phyloP scores from a whole-genome alignment of 2,113 vertebrate species.

The Orcinus orca region DNA sequence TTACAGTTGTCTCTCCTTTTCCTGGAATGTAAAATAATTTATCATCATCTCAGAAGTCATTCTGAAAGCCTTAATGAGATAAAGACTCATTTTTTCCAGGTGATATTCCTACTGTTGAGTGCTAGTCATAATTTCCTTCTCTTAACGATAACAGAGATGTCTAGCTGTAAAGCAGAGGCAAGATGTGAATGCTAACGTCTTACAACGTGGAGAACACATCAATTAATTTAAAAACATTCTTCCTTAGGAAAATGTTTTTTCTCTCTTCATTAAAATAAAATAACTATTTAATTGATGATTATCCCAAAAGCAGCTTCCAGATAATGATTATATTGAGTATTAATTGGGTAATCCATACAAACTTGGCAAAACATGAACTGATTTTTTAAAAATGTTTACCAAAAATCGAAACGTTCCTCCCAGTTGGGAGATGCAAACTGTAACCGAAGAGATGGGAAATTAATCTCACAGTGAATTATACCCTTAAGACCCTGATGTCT shows the following conservation, averaged over 20 bases:
- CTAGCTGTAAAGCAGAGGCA: not conserved
- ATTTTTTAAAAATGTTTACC: not conserved
- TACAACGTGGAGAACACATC: not conserved
- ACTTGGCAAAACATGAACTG: slow-evolving; percentile 15
- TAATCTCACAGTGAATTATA: too few relatives aligned
- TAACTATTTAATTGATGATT: slow-evolving; percentile 53
- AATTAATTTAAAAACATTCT: slow-evolving; percentile 57
- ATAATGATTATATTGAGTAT: slow-evolving; percentile 19
- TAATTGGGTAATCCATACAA: slow-evolving; percentile 47
- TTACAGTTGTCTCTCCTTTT: slow-evolving; percentile 73
- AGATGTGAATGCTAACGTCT: slow-evolving; percentile 48
- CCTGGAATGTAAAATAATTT: slow-evolving; percentile 68
- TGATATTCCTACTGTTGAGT: slow-evolving; percentile 46
- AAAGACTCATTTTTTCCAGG: slow-evolving; percentile 65
- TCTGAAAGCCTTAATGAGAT: slow-evolving; percentile 68
- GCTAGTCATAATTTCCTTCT: slow-evolving; percentile 52
- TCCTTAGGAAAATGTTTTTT: slow-evolving; percentile 60
- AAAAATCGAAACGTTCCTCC: slow-evolving; percentile 16
- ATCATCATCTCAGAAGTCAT: slow-evolving; percentile 68
- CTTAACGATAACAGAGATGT: slow-evolving; percentile 45
- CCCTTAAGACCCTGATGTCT: not conserved
- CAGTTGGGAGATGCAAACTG: not conserved
- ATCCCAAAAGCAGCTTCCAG: slow-evolving; percentile 47
- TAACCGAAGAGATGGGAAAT: not conserved
- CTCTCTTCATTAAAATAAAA: slow-evolving; percentile 46